These are phyloP conservation scores for Trichomalopsis sarcophagae DNA, from an alignment of 1,140 invertebrate genomes.

Conservation along the genomic window DNA sequence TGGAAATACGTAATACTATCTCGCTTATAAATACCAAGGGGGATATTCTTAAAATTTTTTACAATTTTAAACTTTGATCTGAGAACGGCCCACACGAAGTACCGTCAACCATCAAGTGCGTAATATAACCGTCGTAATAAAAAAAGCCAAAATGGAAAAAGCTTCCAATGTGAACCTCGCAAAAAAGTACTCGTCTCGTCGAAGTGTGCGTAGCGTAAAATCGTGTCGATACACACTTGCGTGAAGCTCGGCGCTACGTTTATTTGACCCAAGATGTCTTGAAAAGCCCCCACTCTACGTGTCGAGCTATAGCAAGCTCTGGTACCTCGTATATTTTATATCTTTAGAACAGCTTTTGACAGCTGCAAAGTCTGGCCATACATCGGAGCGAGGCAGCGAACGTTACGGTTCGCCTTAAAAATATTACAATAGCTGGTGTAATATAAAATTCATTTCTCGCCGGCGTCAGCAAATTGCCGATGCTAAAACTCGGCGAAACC, in stretches of 20 bases:
- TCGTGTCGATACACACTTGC: not conserved
- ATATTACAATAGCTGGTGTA: not conserved
- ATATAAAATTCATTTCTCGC: not conserved
- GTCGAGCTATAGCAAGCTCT: not conserved
- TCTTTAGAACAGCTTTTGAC: not conserved
- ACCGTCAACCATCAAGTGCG: no score
- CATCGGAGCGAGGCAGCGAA: not conserved
- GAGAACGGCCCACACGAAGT: no score
- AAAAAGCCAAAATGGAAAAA: not conserved
- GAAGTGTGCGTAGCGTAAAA: constrained; percentile 1
- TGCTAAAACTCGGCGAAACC: no score
- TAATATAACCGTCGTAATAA: not conserved
- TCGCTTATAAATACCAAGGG: no score
- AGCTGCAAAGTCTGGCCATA: not conserved
- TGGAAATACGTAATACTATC: no score
- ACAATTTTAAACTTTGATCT: no score
- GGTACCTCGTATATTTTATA: constrained; percentile 33
- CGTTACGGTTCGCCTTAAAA: not conserved
- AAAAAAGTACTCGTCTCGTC: not conserved
- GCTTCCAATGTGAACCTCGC: not conserved
- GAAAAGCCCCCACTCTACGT: not conserved
- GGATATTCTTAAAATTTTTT: no score
- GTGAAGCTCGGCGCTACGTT: constrained; percentile 8
- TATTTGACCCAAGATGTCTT: constrained; percentile 32
- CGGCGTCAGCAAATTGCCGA: no score